Evolutionary conservation across 2,888 invertebrate genomes (phyloP).

Genomic region (Parascotia fuliginaria): DNA sequence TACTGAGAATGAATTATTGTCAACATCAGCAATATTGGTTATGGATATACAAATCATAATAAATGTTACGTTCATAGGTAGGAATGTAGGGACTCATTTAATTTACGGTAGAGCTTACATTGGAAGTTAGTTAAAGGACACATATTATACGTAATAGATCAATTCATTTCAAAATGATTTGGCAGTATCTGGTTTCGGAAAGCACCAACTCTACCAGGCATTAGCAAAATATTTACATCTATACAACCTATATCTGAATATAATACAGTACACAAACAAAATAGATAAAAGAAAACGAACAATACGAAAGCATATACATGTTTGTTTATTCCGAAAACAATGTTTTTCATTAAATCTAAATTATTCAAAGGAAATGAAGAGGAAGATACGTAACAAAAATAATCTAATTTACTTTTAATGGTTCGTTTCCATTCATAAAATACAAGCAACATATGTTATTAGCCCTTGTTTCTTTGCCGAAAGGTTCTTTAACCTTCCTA

Average conservation of each 20-base stretch:
- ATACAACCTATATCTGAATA: too few relatives aligned
- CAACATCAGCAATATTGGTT: slow-evolving; percentile 7
- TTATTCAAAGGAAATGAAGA: neutral
- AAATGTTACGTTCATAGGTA: neutral
- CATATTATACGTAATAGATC: too few relatives aligned
- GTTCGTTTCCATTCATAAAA: slow-evolving; percentile 33
- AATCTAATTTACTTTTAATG: slow-evolving; percentile 44
- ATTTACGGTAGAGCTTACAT: too few relatives aligned
- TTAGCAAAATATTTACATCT: too few relatives aligned
- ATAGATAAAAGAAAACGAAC: too few relatives aligned
- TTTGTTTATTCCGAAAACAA: neutral
- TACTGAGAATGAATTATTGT: slow-evolving; percentile 6
- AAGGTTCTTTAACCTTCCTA: slow-evolving; percentile 33
- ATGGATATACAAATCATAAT: neutral
- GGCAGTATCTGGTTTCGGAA: too few relatives aligned
- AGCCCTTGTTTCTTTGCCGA: slow-evolving; percentile 36
- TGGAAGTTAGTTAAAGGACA: too few relatives aligned
- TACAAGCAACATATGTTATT: slow-evolving; percentile 38
- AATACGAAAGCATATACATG: too few relatives aligned
- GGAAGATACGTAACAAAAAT: slow-evolving; percentile 19
- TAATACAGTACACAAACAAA: too few relatives aligned
- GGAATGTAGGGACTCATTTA: too few relatives aligned
- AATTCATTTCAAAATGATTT: too few relatives aligned
- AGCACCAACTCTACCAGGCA: too few relatives aligned
- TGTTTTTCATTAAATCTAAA: neutral